A percentile compares a stretch with the other conserved stretches of the same genome.
Conservation (phyloP, 2,888 invertebrate genomes). For the Drosophila buzzatii region DNA sequence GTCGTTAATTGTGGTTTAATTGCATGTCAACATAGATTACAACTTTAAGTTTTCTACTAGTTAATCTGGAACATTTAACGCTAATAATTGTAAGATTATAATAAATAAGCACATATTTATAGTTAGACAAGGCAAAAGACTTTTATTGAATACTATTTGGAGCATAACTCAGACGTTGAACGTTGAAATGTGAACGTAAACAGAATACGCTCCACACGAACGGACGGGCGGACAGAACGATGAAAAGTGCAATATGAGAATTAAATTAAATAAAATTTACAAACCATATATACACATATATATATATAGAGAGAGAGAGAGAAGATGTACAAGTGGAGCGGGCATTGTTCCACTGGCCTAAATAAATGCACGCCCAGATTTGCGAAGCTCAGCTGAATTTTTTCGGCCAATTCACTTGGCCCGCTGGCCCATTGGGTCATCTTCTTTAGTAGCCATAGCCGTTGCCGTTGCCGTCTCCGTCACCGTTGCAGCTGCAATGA, state of each 20-base stretch:
- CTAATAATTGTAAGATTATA: not conserved
- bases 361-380: conserved; percentile 36
- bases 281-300: conserved; percentile 15
- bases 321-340: conserved; percentile 24
- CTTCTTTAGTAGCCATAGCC: conserved; percentile 48
- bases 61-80: not conserved
- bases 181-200: conserved; percentile 30
- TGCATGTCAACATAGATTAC: not conserved
- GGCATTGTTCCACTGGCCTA: conserved; percentile 58
- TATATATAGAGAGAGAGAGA: not conserved
- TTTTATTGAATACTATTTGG: conserved; percentile 43
- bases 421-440: conserved; percentile 21
- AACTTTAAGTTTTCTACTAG: not conserved
- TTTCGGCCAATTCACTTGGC: conserved; percentile 16
- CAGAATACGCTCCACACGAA: conserved; percentile 25
- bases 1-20: not conserved
- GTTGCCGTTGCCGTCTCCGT: conserved; percentile 5
- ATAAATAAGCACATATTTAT: conserved; percentile 10
- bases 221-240: conserved; percentile 14
- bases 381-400: conserved; percentile 59
- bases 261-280: conserved; percentile 33
- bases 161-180: conserved; percentile 10
- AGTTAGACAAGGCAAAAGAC: conserved; percentile 20
- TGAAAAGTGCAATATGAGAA: conserved; percentile 40
- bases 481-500: conserved; percentile 61